These are phyloP conservation scores for Miichthys miiuy DNA, from an alignment of 2,797 vertebrate species.

Conservation along the genomic window DNA sequence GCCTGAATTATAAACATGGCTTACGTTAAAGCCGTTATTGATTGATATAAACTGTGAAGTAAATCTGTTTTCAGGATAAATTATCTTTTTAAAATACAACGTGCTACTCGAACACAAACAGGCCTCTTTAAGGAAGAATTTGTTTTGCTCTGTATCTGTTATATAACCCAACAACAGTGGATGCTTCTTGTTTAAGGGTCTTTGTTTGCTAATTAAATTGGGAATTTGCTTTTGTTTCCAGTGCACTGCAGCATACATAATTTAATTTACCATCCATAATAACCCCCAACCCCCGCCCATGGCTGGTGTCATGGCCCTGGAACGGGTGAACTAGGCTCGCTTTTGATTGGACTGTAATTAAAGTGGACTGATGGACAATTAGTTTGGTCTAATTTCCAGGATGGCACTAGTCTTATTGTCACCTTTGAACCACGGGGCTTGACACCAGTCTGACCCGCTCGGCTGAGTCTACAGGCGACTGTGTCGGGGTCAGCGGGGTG, in stretches of 20 bases:
- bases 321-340: slow-evolving; percentile 59
- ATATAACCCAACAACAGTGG: slow-evolving; percentile 22
- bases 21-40: slow-evolving; percentile 27
- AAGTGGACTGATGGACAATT: slow-evolving; percentile 85
- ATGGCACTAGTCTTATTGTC: slow-evolving; percentile 72
- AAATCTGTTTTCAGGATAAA: slow-evolving; percentile 13
- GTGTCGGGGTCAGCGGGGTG: slow-evolving; percentile 51
- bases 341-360: slow-evolving; percentile 76
- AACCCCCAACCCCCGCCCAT: slow-evolving; percentile 43
- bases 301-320: slow-evolving; percentile 74
- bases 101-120: background rate
- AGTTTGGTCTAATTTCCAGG: slow-evolving; percentile 82
- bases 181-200: slow-evolving; percentile 58
- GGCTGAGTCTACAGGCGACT: slow-evolving; percentile 34
- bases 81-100: too few species aligned
- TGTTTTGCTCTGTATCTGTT: slow-evolving; percentile 24
- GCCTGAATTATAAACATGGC: slow-evolving; percentile 49
- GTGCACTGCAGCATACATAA: slow-evolving; percentile 81
- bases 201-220: slow-evolving; percentile 82
- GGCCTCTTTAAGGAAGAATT: background rate
- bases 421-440: slow-evolving; percentile 77
- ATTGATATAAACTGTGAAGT: slow-evolving; percentile 22
- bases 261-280: slow-evolving; percentile 79
- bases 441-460: slow-evolving; percentile 68
- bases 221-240: slow-evolving; percentile 81